Evolutionary conservation across 2,113 vertebrate genomes (phyloP), one percentile per base, ranked within the genome.

Genomic region (Piaya cayana): DNA sequence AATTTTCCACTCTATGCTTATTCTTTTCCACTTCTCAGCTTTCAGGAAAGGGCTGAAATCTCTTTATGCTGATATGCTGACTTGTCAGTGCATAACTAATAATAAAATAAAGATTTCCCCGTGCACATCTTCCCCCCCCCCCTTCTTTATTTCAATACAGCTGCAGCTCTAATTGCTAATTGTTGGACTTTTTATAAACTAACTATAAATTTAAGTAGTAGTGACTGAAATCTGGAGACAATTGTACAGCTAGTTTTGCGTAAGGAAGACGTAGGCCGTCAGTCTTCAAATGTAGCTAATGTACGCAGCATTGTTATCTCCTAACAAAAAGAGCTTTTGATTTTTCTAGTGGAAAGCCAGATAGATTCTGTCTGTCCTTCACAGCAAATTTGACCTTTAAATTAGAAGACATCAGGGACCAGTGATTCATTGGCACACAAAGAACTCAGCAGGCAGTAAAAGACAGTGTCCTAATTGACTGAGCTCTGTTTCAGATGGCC

Each of bases 321-420:
- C 62, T 52, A 56, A 82, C 43, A 82, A 72, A 62, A 62, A 79
- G 64, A 69, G 15, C 68, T 80, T 67, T 84, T 88, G 39, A 47
- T 86, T 96, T 95, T 85, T 90, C 69, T 67, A 17, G 43, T 39
- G 42, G 76, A 79, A 69, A 92, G 58, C 85, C 77, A 90, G 82
- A 94, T 96, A 88, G 78, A 43, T 95, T 86, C 80, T 85, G 1
- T 95, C 74, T 92, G 89, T 94, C 85, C 92, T 94, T 94, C 77
- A 67, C 88, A 86, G 71, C 53, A 92, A 68, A 88, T 92, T 60
- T 93, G 92, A 96, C 87, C 95, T 96, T 97, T 97, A 90, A 93
- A 94, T 95, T 95, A 82, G 95, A 91, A 86, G 89, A 94, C 87
- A 92, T 71, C 37, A 84, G 86, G 88, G 95, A 92, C 82, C 45